These are phyloP conservation scores for Epizoanthus rinbou DNA, from an alignment of 92 coral and sea anemone genomes.

Conservation along the genomic window DNA sequence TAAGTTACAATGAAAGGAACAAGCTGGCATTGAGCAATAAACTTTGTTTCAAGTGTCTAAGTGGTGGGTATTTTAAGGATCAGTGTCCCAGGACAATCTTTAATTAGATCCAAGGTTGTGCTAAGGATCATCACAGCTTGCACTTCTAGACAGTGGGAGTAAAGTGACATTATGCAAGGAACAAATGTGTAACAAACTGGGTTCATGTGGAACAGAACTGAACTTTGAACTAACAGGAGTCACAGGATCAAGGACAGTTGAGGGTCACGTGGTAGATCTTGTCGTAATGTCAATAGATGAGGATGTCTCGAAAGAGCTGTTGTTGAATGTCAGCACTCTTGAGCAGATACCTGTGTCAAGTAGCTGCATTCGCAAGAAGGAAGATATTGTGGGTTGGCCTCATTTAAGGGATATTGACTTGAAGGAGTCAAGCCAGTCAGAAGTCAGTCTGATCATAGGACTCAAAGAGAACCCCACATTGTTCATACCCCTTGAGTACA, in stretches of 20 bases:
- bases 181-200: constrained; percentile 32
- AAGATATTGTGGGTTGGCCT: constrained; percentile 43
- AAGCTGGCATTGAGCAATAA: too few species aligned
- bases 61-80: too few species aligned
- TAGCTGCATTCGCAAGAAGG: constrained; percentile 41
- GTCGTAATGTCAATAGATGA: constrained; percentile 47
- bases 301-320: constrained; percentile 26
- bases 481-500: constrained; percentile 43
- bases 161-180: constrained; percentile 60
- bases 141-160: constrained; percentile 56
- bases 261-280: constrained; percentile 42
- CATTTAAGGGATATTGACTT: constrained; percentile 36
- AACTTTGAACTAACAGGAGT: constrained; percentile 44
- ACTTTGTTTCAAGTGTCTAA: too few species aligned
- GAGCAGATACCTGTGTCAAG: constrained; percentile 14
- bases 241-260: constrained; percentile 42
- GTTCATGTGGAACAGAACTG: constrained; percentile 16
- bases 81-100: too few species aligned
- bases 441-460: constrained; percentile 53
- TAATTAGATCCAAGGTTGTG: too few species aligned
- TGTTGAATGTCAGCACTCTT: constrained; percentile 36
- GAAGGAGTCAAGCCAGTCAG: not conserved
- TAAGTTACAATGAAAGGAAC: too few species aligned
- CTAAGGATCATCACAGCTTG: not conserved
- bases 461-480: constrained; percentile 49